These are phyloP conservation scores for Indicator maculatus DNA, from an alignment of 2,113 vertebrate species.

Conservation along the genomic window DNA sequence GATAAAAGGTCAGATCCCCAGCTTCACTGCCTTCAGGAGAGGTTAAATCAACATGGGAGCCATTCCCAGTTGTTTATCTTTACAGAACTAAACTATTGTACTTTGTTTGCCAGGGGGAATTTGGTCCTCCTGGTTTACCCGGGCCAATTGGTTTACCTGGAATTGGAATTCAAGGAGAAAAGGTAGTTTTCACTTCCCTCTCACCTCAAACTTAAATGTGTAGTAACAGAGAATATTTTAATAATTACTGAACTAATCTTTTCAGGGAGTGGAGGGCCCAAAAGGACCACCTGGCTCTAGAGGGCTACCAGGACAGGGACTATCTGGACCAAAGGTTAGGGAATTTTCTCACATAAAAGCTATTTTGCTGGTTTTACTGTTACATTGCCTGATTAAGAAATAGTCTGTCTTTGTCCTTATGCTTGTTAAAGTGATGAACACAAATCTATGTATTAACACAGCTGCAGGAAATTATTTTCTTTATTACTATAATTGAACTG, in stretches of 20 bases:
- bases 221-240: neutral
- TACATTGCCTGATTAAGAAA: neutral
- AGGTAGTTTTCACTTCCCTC: slow-evolving; percentile 68
- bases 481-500: neutral
- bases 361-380: neutral
- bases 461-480: neutral
- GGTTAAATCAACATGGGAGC: neutral
- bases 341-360: neutral
- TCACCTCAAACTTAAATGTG: neutral
- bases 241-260: slow-evolving; percentile 1
- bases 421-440: neutral
- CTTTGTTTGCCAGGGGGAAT: slow-evolving; percentile 78
- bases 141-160: slow-evolving; percentile 81
- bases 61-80: neutral
- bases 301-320: slow-evolving; percentile 83
- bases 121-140: slow-evolving; percentile 80
- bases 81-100: neutral
- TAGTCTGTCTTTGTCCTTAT: neutral
- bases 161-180: slow-evolving; percentile 86
- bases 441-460: neutral
- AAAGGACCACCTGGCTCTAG: slow-evolving; percentile 81
- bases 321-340: slow-evolving; percentile 87
- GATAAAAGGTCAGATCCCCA: neutral
- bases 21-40: neutral
- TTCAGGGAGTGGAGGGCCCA: slow-evolving; percentile 85